phyloP scores from a whole-genome alignment of 2,113 vertebrate species.

The Hippotragus niger region DNA sequence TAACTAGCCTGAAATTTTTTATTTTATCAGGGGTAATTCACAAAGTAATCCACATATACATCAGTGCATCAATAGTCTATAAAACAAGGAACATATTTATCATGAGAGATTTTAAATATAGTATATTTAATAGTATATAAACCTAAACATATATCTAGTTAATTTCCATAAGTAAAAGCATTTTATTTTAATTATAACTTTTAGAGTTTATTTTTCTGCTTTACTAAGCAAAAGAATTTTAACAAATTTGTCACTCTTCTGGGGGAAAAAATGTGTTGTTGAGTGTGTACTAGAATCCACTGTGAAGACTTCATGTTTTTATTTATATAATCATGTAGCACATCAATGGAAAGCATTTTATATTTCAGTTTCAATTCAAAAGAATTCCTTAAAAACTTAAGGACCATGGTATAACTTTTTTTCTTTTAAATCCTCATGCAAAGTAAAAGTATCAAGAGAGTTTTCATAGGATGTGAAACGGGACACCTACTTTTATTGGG shows the following conservation, averaged over 20 bases:
- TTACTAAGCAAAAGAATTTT: not conserved
- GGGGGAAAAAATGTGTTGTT: not conserved
- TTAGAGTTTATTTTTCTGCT: not conserved
- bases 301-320: not conserved
- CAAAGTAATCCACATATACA: not conserved
- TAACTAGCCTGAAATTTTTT: not conserved
- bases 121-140: not conserved
- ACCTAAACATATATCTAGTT: not conserved
- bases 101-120: not conserved
- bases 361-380: not conserved
- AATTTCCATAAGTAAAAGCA: not conserved
- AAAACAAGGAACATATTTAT: not conserved
- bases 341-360: slow-evolving; percentile 24
- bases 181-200: slow-evolving; percentile 36
- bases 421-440: not conserved
- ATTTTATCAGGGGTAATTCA: not conserved
- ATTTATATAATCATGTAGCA: not conserved
- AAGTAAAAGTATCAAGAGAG: slow-evolving; percentile 25
- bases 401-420: not conserved
- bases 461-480: slow-evolving; percentile 37
- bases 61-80: not conserved
- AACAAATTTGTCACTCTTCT: not conserved
- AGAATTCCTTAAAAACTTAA: not conserved
- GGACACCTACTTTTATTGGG: slow-evolving; percentile 47
- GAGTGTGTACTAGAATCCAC: not conserved